Percentiles rank a stretch among this genome's conserved stretches.
These are phyloP conservation scores for Zenarchopterus dispar DNA, from an alignment of 2,797 vertebrate species.

Conservation along the genomic window DNA sequence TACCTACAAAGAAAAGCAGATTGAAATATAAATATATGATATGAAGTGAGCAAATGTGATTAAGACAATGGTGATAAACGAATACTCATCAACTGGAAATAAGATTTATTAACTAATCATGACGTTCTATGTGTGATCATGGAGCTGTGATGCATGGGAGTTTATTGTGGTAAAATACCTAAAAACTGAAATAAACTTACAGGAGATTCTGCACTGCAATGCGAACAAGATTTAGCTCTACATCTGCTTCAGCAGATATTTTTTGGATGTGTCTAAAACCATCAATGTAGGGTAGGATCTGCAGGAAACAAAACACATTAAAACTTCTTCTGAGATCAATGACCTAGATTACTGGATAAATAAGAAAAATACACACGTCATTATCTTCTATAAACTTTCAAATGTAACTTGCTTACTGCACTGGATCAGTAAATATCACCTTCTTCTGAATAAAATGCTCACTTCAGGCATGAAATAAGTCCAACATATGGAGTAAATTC, in stretches of 20 bases:
- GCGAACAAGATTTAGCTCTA: slow-evolving; percentile 96
- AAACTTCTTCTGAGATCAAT: not conserved
- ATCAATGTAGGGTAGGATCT: slow-evolving; percentile 96
- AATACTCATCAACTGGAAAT: not conserved
- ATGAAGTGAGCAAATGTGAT: not conserved
- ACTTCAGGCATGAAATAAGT: slow-evolving; percentile 2
- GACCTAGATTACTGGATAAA: not conserved
- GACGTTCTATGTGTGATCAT: too few species aligned
- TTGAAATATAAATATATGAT: not conserved
- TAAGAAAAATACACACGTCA: not conserved
- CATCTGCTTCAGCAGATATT: slow-evolving; percentile 95
- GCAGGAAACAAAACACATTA: slow-evolving; percentile 30
- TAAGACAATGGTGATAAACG: not conserved
- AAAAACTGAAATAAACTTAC: slow-evolving; percentile 80
- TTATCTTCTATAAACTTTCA: not conserved
- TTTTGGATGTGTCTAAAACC: slow-evolving; percentile 97
- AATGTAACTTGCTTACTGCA: slow-evolving; percentile 1
- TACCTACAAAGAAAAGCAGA: slow-evolving; percentile 82
- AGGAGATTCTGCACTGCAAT: slow-evolving; percentile 97
- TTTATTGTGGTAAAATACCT: not conserved
- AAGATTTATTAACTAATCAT: not conserved
- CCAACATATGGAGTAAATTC: not conserved
- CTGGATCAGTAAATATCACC: not conserved
- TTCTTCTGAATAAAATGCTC: not conserved
- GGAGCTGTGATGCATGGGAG: too few species aligned